Base-by-base conservation (phyloP, 1,140 invertebrate species). In the Rhagoletis zephyria region DNA sequence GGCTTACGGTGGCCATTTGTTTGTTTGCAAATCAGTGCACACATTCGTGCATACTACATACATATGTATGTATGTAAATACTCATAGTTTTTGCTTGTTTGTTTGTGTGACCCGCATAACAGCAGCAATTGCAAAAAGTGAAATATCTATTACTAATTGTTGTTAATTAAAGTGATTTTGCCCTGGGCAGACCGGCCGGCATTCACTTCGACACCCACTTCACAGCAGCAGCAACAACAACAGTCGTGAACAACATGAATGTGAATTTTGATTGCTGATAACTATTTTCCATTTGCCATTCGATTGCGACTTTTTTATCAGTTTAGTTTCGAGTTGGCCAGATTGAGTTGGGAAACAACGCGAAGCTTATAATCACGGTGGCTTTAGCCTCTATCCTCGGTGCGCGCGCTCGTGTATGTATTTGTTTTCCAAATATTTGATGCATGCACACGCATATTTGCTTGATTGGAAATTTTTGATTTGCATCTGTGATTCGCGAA, bases 121-220 rank as follows among this genome's bases (percentile, higher is more conserved):
- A 77, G 3, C 7, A 3, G 48, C 74, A 81, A 51, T 48, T 81
- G 48, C 48, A 81, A 51, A 81, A 56, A 81, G 48, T 81, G 74
- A 81, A 81, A 81, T 81, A 81, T 81, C 74, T 81, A 81, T 81
- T 81, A 81, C 74, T 81, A 81, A 81, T 81, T 81, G 74, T 81
- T 81, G 74, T 81, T 81, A 81, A 81, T 81, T 81, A 81, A 81
- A 81, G 74, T 81, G 74, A 81, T 81, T 81, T 56, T 10, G 48
- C 74, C n/a, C n/a, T 7, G 74, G 74, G 30, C 30, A 30, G 30
- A 30, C 74, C n/a, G 3, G 10, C 48, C 16, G 2, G 74, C 51
- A 81, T 81, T 81, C 74, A 45, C 10, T n/a, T 19, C 5, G 74
- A 45, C 74, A 56, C 48, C 48, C 74, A 56, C 48, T 19, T 48